These are phyloP conservation scores for Acleris sparsana DNA, from an alignment of 2,888 invertebrate genomes.

Conservation along the genomic window DNA sequence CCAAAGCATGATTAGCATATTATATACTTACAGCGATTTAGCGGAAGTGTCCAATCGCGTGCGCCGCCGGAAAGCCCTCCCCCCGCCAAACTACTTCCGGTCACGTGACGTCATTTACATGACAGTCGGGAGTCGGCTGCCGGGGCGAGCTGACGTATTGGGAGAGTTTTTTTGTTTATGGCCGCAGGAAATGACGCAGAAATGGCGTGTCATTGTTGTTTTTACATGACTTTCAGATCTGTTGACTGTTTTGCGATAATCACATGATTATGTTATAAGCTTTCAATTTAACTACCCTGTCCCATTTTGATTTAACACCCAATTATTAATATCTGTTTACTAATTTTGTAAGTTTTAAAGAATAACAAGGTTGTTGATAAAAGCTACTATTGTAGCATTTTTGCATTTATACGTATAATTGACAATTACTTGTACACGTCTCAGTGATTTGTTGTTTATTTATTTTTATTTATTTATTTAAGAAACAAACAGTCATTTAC, in stretches of 20 bases:
- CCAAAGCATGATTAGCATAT: conserved; percentile 81
- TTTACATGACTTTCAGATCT: conserved; percentile 6
- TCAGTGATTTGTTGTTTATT: too few species aligned
- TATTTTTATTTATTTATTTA: too few species aligned
- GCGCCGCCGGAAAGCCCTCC: conserved; percentile 75
- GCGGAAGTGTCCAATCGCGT: conserved; percentile 83
- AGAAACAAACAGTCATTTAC: too few species aligned
- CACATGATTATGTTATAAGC: too few species aligned
- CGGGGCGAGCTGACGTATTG: conserved; percentile 61
- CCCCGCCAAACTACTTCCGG: conserved; percentile 78
- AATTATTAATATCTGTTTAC: too few species aligned
- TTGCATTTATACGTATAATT: too few species aligned
- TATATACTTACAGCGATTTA: conserved; percentile 70
- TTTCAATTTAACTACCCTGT: too few species aligned
- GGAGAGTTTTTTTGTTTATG: conserved; percentile 62
- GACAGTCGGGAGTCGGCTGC: conserved; percentile 67
- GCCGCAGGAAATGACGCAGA: conserved; percentile 58
- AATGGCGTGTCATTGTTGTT: conserved; percentile 34
- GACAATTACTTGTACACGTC: too few species aligned
- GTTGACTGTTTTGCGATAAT: not conserved
- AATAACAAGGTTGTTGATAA: too few species aligned
- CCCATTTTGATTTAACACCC: too few species aligned
- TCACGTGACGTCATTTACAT: conserved; percentile 83
- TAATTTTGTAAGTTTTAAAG: too few species aligned
- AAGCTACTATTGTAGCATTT: too few species aligned